Conservation (phyloP, 2,888 invertebrate species). For the Drosophila meridionalis region DNA sequence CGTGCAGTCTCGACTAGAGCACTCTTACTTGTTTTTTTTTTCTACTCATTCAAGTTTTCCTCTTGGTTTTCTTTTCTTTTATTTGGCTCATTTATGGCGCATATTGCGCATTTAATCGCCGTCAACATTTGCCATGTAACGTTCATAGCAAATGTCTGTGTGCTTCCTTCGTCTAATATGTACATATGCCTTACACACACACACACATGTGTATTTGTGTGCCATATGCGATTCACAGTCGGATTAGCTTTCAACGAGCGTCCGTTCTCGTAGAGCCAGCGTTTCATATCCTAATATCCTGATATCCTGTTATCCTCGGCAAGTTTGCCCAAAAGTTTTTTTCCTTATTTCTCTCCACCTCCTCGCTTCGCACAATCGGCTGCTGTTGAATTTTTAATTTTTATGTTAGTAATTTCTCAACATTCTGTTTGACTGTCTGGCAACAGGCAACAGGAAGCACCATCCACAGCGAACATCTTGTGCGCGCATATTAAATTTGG, state of each 20-base stretch:
- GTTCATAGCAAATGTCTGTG: slow-evolving; percentile 21
- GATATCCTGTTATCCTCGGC: slow-evolving; percentile 28
- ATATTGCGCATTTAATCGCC: slow-evolving; percentile 78
- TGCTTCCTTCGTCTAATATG: slow-evolving; percentile 25
- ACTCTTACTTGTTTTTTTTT: slow-evolving; percentile 25
- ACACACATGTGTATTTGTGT: slow-evolving; percentile 1
- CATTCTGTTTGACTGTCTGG: slow-evolving; percentile 54
- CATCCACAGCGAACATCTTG: slow-evolving; percentile 66
- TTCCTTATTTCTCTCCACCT: not conserved
- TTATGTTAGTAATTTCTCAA: slow-evolving; percentile 79
- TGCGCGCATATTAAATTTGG: slow-evolving; percentile 74
- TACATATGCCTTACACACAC: slow-evolving; percentile 20
- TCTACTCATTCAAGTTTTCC: slow-evolving; percentile 55
- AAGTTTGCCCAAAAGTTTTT: slow-evolving; percentile 47
- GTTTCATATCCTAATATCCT: slow-evolving; percentile 34
- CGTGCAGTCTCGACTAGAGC: too few species aligned
- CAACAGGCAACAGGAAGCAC: slow-evolving; percentile 42
- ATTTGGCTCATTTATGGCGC: slow-evolving; percentile 78
- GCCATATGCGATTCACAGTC: slow-evolving; percentile 44
- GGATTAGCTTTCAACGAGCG: slow-evolving; percentile 61
- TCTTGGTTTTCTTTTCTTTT: slow-evolving; percentile 43
- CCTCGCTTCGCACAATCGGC: slow-evolving; percentile 40
- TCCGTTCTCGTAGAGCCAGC: slow-evolving; percentile 21
- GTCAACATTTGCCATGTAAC: slow-evolving; percentile 61
- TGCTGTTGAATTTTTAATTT: slow-evolving; percentile 82